A percentile compares a stretch with the other conserved stretches of the same genome.
phyloP scores from a whole-genome alignment of 2,797 vertebrate genomes.

The Hoplostethus atlanticus region DNA sequence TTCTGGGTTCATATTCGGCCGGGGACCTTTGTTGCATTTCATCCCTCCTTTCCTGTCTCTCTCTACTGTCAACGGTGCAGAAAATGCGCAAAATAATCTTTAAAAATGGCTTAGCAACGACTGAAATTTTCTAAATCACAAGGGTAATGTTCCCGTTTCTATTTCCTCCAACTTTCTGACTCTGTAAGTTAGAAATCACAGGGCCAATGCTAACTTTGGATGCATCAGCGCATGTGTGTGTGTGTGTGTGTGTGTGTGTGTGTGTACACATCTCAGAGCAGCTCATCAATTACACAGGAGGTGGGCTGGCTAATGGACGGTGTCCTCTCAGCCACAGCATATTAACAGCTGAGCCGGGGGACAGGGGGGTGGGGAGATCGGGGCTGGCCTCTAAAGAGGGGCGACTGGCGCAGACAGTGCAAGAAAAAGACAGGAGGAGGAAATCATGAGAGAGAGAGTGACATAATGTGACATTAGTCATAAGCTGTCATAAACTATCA shows the following conservation, averaged over 20 bases:
- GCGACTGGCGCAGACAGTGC: too few relatives aligned
- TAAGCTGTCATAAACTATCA: too few relatives aligned
- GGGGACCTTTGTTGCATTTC: too few relatives aligned
- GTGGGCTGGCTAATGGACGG: constrained; percentile 21
- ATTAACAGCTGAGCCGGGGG: constrained; percentile 41
- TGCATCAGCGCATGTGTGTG: constrained; percentile 18
- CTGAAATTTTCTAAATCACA: too few relatives aligned
- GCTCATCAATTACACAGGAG: constrained; percentile 57
- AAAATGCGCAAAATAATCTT: neutral
- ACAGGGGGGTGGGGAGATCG: neutral
- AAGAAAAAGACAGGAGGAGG: neutral
- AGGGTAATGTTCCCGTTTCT: neutral
- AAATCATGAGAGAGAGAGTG: too few relatives aligned
- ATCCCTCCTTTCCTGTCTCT: too few relatives aligned
- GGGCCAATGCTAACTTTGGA: constrained; percentile 39
- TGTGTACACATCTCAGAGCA: constrained; percentile 21
- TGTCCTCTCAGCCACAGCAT: constrained; percentile 2
- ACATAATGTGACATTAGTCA: too few relatives aligned
- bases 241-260: neutral
- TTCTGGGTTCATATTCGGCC: too few relatives aligned
- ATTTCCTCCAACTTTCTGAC: constrained; percentile 10
- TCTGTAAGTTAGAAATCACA: constrained; percentile 1
- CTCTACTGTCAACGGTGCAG: too few relatives aligned
- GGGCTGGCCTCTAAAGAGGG: neutral
- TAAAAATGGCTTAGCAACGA: too few relatives aligned